Conservation (phyloP, 2,888 invertebrate species). For the Sminthurinus aureus region DNA sequence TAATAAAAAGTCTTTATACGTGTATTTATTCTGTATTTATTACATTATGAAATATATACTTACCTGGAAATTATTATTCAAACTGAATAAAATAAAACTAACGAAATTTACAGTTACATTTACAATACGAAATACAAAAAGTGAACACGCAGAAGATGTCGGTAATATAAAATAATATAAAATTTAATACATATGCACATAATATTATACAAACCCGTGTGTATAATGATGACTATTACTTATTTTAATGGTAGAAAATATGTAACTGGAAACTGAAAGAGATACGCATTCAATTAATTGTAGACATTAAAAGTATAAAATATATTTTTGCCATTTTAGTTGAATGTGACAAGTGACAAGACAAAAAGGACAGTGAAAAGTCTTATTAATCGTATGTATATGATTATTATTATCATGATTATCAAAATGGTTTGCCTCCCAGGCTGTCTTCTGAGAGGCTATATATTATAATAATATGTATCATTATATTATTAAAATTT, state of each 20-base stretch:
- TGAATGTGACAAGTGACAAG: no score
- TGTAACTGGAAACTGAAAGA: neutral
- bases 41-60: neutral
- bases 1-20: no score
- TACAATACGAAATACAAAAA: neutral
- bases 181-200: neutral
- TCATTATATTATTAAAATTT: no score
- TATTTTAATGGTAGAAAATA: neutral
- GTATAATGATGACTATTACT: neutral
- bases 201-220: neutral
- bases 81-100: neutral
- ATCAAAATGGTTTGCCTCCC: no score
- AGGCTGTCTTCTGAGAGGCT: no score
- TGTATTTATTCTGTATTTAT: neutral
- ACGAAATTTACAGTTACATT: neutral
- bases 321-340: no score
- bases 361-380: no score
- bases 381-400: no score
- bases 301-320: no score
- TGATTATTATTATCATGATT: no score
- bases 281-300: neutral
- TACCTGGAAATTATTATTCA: conserved; percentile 22
- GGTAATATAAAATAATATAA: neutral
- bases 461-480: no score
- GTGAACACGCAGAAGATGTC: neutral